Base-by-base conservation (phyloP, 2,113 vertebrate species). In the Connochaetes taurinus region DNA sequence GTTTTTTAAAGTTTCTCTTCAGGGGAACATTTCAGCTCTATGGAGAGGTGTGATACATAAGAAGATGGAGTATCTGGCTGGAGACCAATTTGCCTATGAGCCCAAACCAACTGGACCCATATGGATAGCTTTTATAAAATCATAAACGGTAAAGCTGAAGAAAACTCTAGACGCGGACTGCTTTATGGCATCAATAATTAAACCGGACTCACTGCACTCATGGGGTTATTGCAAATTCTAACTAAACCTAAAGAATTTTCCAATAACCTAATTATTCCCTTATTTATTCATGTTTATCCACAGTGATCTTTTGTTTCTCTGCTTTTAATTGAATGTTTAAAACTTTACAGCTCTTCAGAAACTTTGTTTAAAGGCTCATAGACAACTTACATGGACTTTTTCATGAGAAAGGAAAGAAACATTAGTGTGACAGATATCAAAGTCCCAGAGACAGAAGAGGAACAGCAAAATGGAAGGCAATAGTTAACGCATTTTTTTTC, bases 1-100 rank as follows among this genome's bases (percentile, higher is more conserved):
- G 43, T 90, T 21, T 97, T 97, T 60, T 87, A 97, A 96, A 96
- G 92, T 95, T 98, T 97, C 93, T 98, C 98, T 98, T 98, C 33
- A 43, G 98, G 98, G 98, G 97, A 98, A 98, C 94, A 98, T 98
- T 99, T 98, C 92, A 98, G 87, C 91, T 98, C 97, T 98, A 97
- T 50, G 78, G 97, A 98, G 98, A 98, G 98, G 98, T 98, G 96
- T 97, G 97, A 98, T 96, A 92, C 87, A 91, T 98, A 98, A 98
- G 98, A 98, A 99, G 98, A 99, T 98, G 95, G 97, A 99, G 97
- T 85, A 97, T 98, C 98, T 99, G 98, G 98, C 98, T 93, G 85
- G 33, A 98, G 88, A 98, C 98, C 98, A 99, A 97, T 96, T 97
- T 29, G 97, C 97, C 96, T 98, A 45, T 87, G 97, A 99, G 97